Evolutionary conservation across 2,113 vertebrate genomes (phyloP).

Genomic region (Seriola aureovittata): DNA sequence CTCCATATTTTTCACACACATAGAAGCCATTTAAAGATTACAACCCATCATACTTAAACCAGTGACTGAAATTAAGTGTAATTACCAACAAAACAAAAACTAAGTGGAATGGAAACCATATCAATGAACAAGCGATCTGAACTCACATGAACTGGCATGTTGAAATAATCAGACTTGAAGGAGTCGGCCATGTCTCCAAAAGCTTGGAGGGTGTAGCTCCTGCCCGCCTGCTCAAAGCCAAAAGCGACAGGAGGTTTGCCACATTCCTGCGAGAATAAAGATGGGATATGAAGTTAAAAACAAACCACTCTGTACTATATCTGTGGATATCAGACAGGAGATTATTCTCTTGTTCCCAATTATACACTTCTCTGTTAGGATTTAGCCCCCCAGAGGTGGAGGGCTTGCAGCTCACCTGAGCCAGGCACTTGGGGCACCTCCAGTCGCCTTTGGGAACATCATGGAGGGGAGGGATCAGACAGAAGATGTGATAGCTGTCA

Average conservation of each 20-base stretch:
- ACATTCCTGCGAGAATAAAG: slow-evolving; percentile 88
- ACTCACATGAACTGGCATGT: slow-evolving; percentile 99
- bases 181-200: slow-evolving; percentile 99
- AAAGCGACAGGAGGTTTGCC: slow-evolving; percentile 97
- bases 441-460: slow-evolving; percentile 98
- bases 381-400: background rate
- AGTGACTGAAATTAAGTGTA: background rate
- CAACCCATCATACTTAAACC: background rate
- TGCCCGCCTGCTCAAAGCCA: slow-evolving; percentile 96
- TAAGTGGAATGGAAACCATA: background rate
- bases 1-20: no score
- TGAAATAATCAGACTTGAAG: slow-evolving; percentile 99
- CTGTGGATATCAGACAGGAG: background rate
- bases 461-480: slow-evolving; percentile 95
- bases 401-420: slow-evolving; percentile 89
- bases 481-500: slow-evolving; percentile 98
- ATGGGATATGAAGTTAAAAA: background rate
- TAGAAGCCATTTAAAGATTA: no score
- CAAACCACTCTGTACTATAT: background rate
- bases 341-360: slow-evolving; percentile 19
- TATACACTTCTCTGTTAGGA: background rate
- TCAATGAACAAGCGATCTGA: background rate
- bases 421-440: slow-evolving; percentile 98
- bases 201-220: slow-evolving; percentile 93
- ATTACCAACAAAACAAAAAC: background rate